phyloP scores from a whole-genome alignment of 2,113 vertebrate species.

The Myanophis thanlyinensis region DNA sequence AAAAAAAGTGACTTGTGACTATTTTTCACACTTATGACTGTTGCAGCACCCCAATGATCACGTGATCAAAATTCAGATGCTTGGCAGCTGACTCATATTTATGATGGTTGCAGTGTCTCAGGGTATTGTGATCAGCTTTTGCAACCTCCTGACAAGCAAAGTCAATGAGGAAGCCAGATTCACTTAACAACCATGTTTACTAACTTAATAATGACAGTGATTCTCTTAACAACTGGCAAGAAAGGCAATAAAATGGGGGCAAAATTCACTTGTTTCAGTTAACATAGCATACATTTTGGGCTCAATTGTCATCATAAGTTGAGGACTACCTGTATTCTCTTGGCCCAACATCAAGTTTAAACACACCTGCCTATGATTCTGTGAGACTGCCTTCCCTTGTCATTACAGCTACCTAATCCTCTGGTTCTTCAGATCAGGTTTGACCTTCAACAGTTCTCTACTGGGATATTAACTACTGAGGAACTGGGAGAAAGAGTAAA shows the following conservation, averaged over 20 bases:
- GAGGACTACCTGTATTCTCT: background rate
- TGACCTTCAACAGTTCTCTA: background rate
- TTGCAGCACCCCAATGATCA: background rate
- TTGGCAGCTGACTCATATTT: too few species aligned
- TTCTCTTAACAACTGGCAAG: background rate
- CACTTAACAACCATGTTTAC: background rate
- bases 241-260: background rate
- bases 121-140: too few species aligned
- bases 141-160: too few species aligned
- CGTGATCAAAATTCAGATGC: too few species aligned
- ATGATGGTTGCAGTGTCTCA: too few species aligned
- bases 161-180: background rate
- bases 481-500: background rate
- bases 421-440: background rate
- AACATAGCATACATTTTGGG: background rate
- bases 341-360: background rate
- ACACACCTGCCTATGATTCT: background rate
- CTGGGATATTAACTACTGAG: background rate
- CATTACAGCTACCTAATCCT: background rate
- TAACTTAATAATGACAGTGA: background rate
- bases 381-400: background rate
- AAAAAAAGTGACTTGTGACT: background rate
- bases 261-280: background rate
- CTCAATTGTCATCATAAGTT: rapidly evolving
- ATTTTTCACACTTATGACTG: background rate